These are phyloP conservation scores for Actinia tenebrosa DNA, from an alignment of 64 coral and sea anemone species.

Conservation along the genomic window DNA sequence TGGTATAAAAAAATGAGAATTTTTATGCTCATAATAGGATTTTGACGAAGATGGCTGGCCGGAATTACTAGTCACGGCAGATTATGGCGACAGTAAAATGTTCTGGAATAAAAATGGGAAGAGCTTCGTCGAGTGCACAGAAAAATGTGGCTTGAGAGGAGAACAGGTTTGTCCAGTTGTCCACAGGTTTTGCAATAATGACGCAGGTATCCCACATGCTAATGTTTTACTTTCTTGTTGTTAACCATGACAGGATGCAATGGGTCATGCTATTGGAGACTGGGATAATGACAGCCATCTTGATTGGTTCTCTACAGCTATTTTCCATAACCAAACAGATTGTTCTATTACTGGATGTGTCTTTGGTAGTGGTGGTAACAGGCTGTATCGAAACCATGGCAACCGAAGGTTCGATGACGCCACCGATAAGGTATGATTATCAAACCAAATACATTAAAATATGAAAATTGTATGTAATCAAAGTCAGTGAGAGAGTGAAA, in stretches of 20 bases:
- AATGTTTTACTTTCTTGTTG: not conserved
- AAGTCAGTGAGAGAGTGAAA: too few species aligned
- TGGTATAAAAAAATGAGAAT: not conserved
- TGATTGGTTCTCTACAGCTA: slow-evolving; percentile 94
- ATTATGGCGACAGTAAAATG: slow-evolving; percentile 85
- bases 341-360: slow-evolving; percentile 64
- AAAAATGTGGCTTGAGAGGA: slow-evolving; percentile 58
- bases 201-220: not conserved
- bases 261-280: slow-evolving; percentile 95
- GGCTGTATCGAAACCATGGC: slow-evolving; percentile 76
- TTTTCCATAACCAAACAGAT: slow-evolving; percentile 72
- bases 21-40: slow-evolving; percentile 35
- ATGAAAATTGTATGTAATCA: too few species aligned
- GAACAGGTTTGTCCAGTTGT: slow-evolving; percentile 51
- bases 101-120: slow-evolving; percentile 66
- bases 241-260: slow-evolving; percentile 63
- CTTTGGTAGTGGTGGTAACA: slow-evolving; percentile 80
- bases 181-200: not conserved
- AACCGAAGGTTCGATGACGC: slow-evolving; percentile 52
- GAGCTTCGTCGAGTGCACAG: slow-evolving; percentile 63
- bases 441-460: too few species aligned
- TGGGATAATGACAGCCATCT: slow-evolving; percentile 75
- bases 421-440: slow-evolving; percentile 34
- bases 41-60: slow-evolving; percentile 82
- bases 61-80: slow-evolving; percentile 76